Evolutionary conservation across 37 sponge, comb jelly and placozoan species (phyloP), one percentile per base, ranked within the genome.

Genomic region (Tethya wilhelma): DNA sequence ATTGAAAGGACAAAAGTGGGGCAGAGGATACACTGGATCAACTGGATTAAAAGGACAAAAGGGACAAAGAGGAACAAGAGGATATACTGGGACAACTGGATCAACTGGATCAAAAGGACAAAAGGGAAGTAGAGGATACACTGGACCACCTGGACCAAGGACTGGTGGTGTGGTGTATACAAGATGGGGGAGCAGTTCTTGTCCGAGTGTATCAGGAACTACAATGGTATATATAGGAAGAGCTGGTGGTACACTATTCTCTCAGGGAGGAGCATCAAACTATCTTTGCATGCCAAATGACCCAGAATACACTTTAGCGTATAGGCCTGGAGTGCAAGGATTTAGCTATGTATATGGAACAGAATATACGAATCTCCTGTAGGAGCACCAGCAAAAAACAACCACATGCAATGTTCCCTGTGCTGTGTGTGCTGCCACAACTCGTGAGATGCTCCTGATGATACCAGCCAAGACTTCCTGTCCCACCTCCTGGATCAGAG

Each of bases 381-480:
- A 17, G 28, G 23, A 11, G 28, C 11, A 25, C 22, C 65, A 14
- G 0, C 37, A 53, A 25, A 71, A 12, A 38, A 56, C n/a, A n/a
- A n/a, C n/a, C n/a, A n/a, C n/a, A n/a, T n/a, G n/a, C 49, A 72
- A 78, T 69, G 69, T 78, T n/a, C 84, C 84, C 2, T 86, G 86
- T 86, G 73, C 79, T 31, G 79, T 86, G 38, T 78, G 86, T 31
- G 44, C 69, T 71, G 73, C 58, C n/a, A 25, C 73, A n/a, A 63
- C 39, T 31, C 57, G 73, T 33, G 23, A 37, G 31, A 59, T 56
- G 30, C 44, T 30, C 29, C n/a, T 79, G 6, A 79, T 78, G 79
- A 79, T 86, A 44, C 86, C 86, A 32, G 79, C 79, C 45, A 43
- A 31, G 12, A 19, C 23, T 28, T 2, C 8, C 29, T 86, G 86